Conservation (phyloP, 2,888 invertebrate genomes). For the Dendrolimus houi region DNA sequence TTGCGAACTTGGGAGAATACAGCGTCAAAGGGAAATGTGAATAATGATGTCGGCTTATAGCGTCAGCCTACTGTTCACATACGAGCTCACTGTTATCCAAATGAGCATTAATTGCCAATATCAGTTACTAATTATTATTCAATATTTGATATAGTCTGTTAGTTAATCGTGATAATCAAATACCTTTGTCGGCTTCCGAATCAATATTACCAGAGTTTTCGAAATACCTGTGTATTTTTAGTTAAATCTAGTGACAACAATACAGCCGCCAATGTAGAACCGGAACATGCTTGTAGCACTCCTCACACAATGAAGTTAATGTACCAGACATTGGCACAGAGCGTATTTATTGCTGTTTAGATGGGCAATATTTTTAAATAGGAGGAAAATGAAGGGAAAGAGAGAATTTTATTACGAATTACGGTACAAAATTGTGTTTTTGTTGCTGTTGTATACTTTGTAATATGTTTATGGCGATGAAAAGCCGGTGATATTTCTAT, state of each 20-base stretch:
- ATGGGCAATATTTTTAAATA: constrained; percentile 20
- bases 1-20: constrained; percentile 18
- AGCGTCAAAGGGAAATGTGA: constrained; percentile 50
- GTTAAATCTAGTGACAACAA: neutral
- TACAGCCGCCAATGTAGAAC: neutral
- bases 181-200: neutral
- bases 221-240: neutral
- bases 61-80: constrained; percentile 25
- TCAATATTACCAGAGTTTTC: neutral
- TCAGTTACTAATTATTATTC: constrained; percentile 4
- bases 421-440: neutral
- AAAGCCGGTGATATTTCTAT: too few relatives aligned
- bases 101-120: constrained; percentile 20
- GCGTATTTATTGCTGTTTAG: constrained; percentile 17
- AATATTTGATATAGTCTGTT: neutral
- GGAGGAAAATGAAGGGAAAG: constrained; percentile 10
- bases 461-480: too few relatives aligned
- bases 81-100: constrained; percentile 14
- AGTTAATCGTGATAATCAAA: neutral
- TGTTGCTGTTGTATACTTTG: neutral
- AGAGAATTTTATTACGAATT: constrained; percentile 13
- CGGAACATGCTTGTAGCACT: neutral
- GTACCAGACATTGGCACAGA: constrained; percentile 18
- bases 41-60: constrained; percentile 41
- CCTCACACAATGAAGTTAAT: constrained; percentile 9